A percentile compares a stretch with the other conserved stretches of the same genome.
Conservation (phyloP, 2,797 vertebrate species). For the Selene dorsalis region DNA sequence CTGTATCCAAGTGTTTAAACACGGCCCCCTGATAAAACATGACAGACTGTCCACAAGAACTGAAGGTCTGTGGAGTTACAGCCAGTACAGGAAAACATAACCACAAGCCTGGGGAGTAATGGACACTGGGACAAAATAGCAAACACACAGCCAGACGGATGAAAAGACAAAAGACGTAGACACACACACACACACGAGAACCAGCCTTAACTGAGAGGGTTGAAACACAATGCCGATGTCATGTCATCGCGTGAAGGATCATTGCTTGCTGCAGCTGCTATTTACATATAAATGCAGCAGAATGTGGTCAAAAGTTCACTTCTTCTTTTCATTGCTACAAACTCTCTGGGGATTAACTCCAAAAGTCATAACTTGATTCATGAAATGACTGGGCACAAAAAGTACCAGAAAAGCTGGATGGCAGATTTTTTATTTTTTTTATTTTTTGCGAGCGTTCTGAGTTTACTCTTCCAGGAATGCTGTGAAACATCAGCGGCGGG, state of each 20-base stretch:
- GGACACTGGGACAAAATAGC: slow-evolving; percentile 38
- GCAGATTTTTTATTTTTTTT: background rate
- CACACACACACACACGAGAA: slow-evolving; percentile 31
- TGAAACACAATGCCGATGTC: slow-evolving; percentile 72
- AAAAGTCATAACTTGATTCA: slow-evolving; percentile 54
- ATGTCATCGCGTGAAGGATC: slow-evolving; percentile 78
- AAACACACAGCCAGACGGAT: slow-evolving; percentile 11
- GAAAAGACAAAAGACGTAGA: slow-evolving; percentile 30
- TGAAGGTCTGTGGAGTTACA: slow-evolving; percentile 34
- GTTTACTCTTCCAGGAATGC: slow-evolving; percentile 74
- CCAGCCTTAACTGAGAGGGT: slow-evolving; percentile 43
- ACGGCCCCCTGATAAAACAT: slow-evolving; percentile 58
- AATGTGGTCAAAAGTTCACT: slow-evolving; percentile 84
- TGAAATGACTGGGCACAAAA: slow-evolving; percentile 54
- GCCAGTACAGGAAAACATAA: slow-evolving; percentile 41
- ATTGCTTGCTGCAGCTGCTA: slow-evolving; percentile 71
- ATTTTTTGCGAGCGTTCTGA: slow-evolving; percentile 44
- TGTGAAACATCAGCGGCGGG: slow-evolving; percentile 74
- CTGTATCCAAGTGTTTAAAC: slow-evolving; percentile 52
- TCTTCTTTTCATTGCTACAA: slow-evolving; percentile 32
- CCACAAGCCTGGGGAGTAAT: slow-evolving; percentile 46
- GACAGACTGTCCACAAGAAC: slow-evolving; percentile 52
- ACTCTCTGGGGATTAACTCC: slow-evolving; percentile 14
- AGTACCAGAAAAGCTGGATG: slow-evolving; percentile 53
- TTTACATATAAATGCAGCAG: slow-evolving; percentile 83